Percentiles rank a stretch among this genome's conserved stretches.
These are phyloP conservation scores for Ochlodes sylvanus DNA, from an alignment of 2,888 invertebrate genomes.

Conservation along the genomic window DNA sequence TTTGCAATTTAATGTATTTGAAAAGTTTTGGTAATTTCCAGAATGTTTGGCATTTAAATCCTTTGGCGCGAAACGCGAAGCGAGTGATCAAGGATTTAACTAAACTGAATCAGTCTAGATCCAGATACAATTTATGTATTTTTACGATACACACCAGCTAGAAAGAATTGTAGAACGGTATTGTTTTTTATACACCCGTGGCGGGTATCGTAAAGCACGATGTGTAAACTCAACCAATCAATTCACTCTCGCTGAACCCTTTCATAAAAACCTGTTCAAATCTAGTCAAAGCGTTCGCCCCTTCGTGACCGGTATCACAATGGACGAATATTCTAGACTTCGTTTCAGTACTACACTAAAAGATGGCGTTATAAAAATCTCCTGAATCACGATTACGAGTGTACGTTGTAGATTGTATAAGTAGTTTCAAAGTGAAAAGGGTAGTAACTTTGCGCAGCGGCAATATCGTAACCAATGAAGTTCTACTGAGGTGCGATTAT, in stretches of 20 bases:
- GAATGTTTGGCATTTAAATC: too few species aligned
- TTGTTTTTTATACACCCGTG: neutral
- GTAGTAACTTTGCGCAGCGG: slow-evolving; percentile 92
- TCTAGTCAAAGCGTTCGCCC: slow-evolving; percentile 12
- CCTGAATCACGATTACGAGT: slow-evolving; percentile 11
- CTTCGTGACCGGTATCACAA: neutral
- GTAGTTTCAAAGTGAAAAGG: slow-evolving; percentile 43
- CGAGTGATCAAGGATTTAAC: too few species aligned
- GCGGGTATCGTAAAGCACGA: neutral
- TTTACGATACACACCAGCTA: neutral
- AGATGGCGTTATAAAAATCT: slow-evolving; percentile 9
- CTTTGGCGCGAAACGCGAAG: too few species aligned
- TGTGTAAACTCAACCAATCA: neutral
- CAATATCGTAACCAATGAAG: slow-evolving; percentile 94
- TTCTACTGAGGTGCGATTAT: slow-evolving; percentile 92
- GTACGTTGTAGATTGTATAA: slow-evolving; percentile 16
- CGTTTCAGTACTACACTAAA: neutral
- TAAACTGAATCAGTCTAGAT: too few species aligned
- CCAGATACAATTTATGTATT: too few species aligned
- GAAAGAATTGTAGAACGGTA: neutral
- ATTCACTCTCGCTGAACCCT: slow-evolving; percentile 4
- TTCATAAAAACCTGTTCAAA: slow-evolving; percentile 13
- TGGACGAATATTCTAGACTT: slow-evolving; percentile 6
- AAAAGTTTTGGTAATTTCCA: too few species aligned
- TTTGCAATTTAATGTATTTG: too few species aligned